Percentiles rank a stretch among this genome's conserved stretches.
Evolutionary conservation across 2,888 invertebrate genomes (phyloP).

Genomic region (Drosophila picticornis): DNA sequence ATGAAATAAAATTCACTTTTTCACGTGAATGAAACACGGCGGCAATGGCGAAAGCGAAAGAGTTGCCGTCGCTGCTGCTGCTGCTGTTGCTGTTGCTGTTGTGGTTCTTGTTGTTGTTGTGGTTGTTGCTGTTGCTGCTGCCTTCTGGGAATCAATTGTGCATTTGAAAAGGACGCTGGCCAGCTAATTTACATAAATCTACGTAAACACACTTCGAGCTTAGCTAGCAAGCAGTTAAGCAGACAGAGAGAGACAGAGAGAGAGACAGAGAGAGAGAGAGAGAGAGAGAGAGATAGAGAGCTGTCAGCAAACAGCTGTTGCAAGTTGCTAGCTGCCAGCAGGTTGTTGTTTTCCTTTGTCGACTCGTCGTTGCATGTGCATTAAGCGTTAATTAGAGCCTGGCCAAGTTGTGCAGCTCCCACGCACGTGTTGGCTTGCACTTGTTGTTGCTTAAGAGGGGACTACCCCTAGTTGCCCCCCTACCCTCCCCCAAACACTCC

Average conservation of each 20-base stretch:
- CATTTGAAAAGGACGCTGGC: conserved; percentile 50
- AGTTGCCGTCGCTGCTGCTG: conserved; percentile 37
- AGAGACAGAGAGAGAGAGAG: not conserved
- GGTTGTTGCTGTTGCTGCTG: conserved; percentile 31
- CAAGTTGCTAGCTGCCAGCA: conserved; percentile 30
- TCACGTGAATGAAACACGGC: conserved; percentile 66
- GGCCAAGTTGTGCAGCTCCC: conserved; percentile 57
- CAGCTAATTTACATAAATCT: conserved; percentile 75
- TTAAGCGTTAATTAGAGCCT: conserved; percentile 56
- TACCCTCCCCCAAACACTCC: not conserved
- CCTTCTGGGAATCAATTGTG: conserved; percentile 78
- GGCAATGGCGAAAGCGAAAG: conserved; percentile 46
- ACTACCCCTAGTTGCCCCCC: not conserved
- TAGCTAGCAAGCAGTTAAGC: not conserved
- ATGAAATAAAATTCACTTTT: conserved; percentile 61
- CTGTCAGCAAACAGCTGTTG: conserved; percentile 39
- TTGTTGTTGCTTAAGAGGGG: conserved; percentile 37
- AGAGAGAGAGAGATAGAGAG: not conserved
- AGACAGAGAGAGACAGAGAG: not conserved
- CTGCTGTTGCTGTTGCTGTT: not conserved
- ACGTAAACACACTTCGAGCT: conserved; percentile 54
- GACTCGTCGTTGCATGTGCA: conserved; percentile 8
- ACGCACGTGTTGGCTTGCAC: conserved; percentile 70
- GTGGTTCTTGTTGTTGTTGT: conserved; percentile 14
- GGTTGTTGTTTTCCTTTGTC: conserved; percentile 8